A percentile compares a stretch with the other conserved stretches of the same genome.
phyloP scores from a whole-genome alignment of 2,888 invertebrate genomes.

The Epinotia bilunana region DNA sequence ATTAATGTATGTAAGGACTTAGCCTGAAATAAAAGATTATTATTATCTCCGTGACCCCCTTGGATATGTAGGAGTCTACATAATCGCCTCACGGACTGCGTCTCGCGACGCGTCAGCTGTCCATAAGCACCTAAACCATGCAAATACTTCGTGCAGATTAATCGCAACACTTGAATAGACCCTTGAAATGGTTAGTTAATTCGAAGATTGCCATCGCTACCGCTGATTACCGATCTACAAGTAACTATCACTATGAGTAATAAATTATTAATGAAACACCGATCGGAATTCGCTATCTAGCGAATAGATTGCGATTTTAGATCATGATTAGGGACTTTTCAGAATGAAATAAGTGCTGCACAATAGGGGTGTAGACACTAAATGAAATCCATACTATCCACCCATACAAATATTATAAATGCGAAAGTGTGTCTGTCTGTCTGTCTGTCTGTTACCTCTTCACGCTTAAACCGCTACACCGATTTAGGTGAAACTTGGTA shows the following conservation, averaged over 20 bases:
- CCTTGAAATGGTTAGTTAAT: neutral
- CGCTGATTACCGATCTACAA: conserved; percentile 10
- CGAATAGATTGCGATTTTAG: neutral
- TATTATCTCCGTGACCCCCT: too few species aligned
- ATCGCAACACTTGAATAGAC: neutral
- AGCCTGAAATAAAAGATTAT: too few species aligned
- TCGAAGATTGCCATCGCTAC: conserved; percentile 7
- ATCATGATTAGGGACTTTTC: neutral
- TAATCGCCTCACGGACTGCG: neutral
- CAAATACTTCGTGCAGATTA: neutral
- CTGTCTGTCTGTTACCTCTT: too few species aligned
- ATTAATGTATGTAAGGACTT: too few species aligned
- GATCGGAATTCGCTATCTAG: neutral
- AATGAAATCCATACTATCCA: too few species aligned
- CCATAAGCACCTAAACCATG: neutral
- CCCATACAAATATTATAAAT: too few species aligned
- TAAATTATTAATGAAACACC: neutral
- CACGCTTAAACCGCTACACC: too few species aligned
- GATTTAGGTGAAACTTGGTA: too few species aligned
- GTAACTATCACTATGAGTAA: conserved; percentile 1
- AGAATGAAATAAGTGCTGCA: neutral
- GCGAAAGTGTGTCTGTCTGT: too few species aligned
- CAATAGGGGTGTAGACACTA: neutral
- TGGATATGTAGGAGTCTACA: too few species aligned
- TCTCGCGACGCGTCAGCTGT: neutral